Conservation (phyloP, 2,797 vertebrate genomes). For the Malurus splendens region DNA sequence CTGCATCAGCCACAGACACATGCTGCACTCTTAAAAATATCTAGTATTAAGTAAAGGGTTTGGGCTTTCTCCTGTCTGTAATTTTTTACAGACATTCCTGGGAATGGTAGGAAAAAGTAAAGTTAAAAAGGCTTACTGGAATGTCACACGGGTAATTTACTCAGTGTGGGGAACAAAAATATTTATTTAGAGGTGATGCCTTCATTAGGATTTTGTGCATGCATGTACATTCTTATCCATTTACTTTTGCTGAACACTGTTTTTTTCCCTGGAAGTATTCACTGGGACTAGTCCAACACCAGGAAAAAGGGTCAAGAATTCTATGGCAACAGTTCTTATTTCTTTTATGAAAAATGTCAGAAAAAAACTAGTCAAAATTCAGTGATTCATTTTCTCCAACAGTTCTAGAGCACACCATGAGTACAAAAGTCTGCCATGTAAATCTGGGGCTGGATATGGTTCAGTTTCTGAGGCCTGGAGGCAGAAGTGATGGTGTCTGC, state of each 20-base stretch:
- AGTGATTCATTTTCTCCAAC: conserved; percentile 39
- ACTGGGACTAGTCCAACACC: conserved; percentile 31
- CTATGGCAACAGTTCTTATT: conserved; percentile 18
- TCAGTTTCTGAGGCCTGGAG: conserved; percentile 24
- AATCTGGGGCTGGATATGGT: background rate
- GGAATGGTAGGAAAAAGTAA: background rate
- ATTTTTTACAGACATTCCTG: background rate
- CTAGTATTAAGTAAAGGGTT: background rate
- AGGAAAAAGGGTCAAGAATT: conserved; percentile 46
- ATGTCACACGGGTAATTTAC: background rate
- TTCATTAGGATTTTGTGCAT: background rate
- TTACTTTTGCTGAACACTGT: background rate
- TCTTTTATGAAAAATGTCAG: conserved; percentile 5
- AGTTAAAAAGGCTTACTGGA: background rate
- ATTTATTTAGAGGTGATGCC: background rate
- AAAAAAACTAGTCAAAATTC: background rate
- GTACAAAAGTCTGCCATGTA: conserved; percentile 4
- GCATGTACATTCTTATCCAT: background rate
- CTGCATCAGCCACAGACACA: background rate
- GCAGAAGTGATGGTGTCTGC: conserved; percentile 5
- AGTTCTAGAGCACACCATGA: background rate
- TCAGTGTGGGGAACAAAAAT: background rate
- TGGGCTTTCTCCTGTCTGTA: background rate
- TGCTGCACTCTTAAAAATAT: background rate
- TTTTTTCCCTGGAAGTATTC: background rate